These are phyloP conservation scores for Acrocyrtus sp. DNA, from an alignment of 2,888 invertebrate genomes.

Conservation along the genomic window DNA sequence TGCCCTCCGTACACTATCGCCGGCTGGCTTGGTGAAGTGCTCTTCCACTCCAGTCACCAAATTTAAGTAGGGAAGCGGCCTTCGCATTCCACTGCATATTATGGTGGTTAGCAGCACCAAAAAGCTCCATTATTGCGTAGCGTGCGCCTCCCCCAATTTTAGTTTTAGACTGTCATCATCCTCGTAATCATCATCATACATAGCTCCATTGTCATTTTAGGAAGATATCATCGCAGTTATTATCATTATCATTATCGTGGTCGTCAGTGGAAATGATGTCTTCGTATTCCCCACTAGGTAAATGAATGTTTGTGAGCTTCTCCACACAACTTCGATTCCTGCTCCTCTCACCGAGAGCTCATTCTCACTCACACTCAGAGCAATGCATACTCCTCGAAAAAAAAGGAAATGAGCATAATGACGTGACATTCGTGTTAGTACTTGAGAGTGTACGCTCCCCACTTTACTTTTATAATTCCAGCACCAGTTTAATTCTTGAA, in stretches of 20 bases:
- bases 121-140: conserved; percentile 11
- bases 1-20: no score
- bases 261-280: conserved; percentile 41
- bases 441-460: neutral
- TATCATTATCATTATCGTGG: conserved; percentile 50
- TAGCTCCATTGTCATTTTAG: conserved; percentile 41
- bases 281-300: no score
- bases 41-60: neutral
- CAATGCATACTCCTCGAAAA: no score
- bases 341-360: no score
- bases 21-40: no score
- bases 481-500: conserved; percentile 19
- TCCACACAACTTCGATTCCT: no score
- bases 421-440: no score
- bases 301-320: no score
- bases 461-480: conserved; percentile 10
- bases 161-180: conserved; percentile 12
- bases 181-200: conserved; percentile 24
- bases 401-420: conserved; percentile 25
- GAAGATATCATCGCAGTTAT: conserved; percentile 48
- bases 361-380: no score
- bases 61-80: conserved; percentile 17
- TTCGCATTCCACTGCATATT: conserved; percentile 35
- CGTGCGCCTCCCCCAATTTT: conserved; percentile 5
- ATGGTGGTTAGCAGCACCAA: conserved; percentile 4